Percentiles rank a stretch among this genome's conserved stretches.
phyloP scores from a whole-genome alignment of 2,888 invertebrate genomes.

The Cremastinae sp. region DNA sequence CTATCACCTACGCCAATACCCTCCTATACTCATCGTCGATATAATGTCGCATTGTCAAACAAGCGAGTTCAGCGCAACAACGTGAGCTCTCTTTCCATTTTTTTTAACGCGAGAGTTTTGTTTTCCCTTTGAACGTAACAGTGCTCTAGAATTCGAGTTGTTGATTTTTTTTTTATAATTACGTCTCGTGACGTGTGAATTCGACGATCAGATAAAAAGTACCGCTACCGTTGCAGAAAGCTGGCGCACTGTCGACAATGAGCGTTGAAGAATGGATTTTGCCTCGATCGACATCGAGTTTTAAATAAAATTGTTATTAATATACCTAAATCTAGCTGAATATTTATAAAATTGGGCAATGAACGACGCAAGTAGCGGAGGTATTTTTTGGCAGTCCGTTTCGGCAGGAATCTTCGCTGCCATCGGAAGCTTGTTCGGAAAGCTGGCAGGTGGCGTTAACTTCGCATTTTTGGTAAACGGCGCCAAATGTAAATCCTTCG shows the following conservation, averaged over 20 bases:
- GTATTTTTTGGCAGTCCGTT: constrained; percentile 81
- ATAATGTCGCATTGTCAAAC: neutral
- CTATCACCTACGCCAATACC: neutral
- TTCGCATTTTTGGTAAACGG: constrained; percentile 66
- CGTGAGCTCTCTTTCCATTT: neutral
- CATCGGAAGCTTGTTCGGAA: constrained; percentile 85
- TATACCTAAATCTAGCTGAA: no score
- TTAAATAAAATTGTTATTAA: no score
- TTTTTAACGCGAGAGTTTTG: neutral
- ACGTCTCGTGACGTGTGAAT: constrained; percentile 21
- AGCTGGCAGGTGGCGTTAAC: constrained; percentile 82
- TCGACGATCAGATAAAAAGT: constrained; percentile 46
- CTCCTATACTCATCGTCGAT: neutral
- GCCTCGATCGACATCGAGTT: neutral
- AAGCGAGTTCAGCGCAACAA: constrained; percentile 1
- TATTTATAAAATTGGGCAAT: constrained; percentile 28
- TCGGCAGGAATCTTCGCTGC: constrained; percentile 85
- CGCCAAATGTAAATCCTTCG: constrained; percentile 50
- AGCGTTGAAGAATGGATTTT: neutral
- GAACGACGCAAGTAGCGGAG: constrained; percentile 37
- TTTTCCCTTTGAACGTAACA: neutral
- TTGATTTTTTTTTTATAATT: constrained; percentile 26
- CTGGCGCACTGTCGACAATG: neutral
- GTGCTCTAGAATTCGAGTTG: constrained; percentile 1
- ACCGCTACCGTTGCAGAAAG: constrained; percentile 43